Conservation (phyloP, 2,113 vertebrate species). For the Apus apus region DNA sequence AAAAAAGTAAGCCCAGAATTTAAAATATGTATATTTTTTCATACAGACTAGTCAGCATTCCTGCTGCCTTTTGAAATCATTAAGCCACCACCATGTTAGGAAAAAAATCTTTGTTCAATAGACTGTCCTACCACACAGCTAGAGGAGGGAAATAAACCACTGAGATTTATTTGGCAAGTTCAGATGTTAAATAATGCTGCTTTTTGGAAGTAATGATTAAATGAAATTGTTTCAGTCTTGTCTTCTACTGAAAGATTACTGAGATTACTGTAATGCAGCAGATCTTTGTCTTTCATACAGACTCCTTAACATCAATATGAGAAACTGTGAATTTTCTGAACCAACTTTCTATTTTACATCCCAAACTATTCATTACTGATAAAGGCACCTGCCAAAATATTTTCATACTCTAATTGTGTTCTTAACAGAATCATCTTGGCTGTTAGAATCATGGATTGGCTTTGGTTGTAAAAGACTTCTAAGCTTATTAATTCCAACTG, state of each 20-base stretch:
- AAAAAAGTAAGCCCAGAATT: neutral
- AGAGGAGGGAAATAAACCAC: neutral
- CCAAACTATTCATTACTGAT: neutral
- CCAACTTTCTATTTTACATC: neutral
- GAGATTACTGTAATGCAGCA: neutral
- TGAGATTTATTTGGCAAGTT: neutral
- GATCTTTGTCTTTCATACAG: neutral
- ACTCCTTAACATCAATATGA: neutral
- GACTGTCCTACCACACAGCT: neutral
- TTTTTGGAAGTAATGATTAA: neutral
- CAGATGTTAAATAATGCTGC: neutral
- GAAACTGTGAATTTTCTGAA: too few relatives aligned
- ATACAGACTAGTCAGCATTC: neutral
- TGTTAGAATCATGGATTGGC: neutral
- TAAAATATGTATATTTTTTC: neutral
- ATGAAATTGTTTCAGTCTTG: neutral
- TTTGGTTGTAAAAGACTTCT: too few relatives aligned
- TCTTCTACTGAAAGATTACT: neutral
- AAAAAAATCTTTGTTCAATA: neutral
- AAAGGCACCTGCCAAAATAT: neutral
- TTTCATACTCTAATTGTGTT: neutral
- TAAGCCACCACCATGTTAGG: neutral
- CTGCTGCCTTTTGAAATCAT: neutral
- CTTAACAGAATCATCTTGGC: neutral
- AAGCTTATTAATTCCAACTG: too few relatives aligned